Conservation (phyloP, 2,888 invertebrate genomes). For the Phorcus lineatus region DNA sequence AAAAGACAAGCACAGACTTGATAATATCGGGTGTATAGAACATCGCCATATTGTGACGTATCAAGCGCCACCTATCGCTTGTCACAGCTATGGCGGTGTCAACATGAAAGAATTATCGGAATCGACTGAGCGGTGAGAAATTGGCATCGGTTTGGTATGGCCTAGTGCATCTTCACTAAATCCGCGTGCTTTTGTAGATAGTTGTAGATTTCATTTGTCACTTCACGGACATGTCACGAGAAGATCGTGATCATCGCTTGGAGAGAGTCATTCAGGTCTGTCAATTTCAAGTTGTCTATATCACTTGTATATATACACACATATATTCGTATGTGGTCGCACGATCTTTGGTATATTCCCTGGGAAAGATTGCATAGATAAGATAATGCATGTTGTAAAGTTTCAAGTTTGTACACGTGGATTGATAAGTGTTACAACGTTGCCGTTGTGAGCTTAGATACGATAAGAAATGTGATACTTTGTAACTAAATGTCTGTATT, state of each 20-base stretch:
- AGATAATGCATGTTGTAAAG: not conserved
- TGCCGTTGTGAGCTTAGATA: no score
- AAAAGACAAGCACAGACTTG: not conserved
- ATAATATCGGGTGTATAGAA: not conserved
- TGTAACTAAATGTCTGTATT: not conserved
- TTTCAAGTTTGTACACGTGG: not conserved
- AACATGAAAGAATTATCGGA: not conserved
- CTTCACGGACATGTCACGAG: constrained; percentile 2
- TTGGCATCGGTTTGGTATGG: not conserved
- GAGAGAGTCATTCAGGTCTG: constrained; percentile 71
- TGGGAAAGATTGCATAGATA: not conserved
- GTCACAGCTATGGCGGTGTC: not conserved
- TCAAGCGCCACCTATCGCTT: not conserved
- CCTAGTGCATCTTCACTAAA: not conserved
- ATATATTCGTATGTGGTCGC: not conserved
- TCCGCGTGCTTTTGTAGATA: constrained; percentile 7
- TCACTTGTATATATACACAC: constrained; percentile 29
- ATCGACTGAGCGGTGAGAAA: not conserved
- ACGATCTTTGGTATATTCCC: not conserved
- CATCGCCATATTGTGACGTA: not conserved
- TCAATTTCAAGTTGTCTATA: not conserved
- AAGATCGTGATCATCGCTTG: constrained; percentile 63
- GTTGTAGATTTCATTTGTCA: not conserved
- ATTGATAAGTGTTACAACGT: not conserved
- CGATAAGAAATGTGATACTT: not conserved